Base-by-base conservation (phyloP, 2,113 vertebrate species). In the Acinonyx jubatus region DNA sequence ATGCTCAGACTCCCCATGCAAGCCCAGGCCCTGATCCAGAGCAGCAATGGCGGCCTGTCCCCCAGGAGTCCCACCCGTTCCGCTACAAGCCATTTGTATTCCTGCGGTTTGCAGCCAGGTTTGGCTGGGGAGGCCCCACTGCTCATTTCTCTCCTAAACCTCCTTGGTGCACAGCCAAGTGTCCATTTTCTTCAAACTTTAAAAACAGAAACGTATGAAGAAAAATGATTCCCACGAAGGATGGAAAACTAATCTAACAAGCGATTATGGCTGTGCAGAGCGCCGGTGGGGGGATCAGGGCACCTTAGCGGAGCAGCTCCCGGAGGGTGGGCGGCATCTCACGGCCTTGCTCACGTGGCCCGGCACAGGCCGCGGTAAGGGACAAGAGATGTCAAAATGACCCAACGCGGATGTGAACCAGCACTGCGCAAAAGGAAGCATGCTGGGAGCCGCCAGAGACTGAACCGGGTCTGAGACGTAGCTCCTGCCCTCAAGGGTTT, bases 141-240 rank as follows among this genome's bases (percentile, higher is more conserved):
- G 88, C 98, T 96, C 97, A 69, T 96, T 97, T 96, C 97, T 97
- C 96, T 98, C 81, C 91, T 88, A 95, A 96, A 92, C 41, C 96
- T 96, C 96, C 93, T 96, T 98, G 96, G 86, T 96, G 73, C 25
- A 29, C 71, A 18, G 96, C 93, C 96, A 97, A 97, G 76, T 95
- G 91, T 98, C 93, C 94, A 84, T 97, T 94, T 97, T 69, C 83
- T 57, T 93, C 92, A 83, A 92, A 93, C 93, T 96, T 97, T 89
- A 87, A 96, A 96, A 97, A 94, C 93, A 97, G 93, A 97, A 96
- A 89, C 0, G 12, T 90, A 94, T 7, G 11, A 91, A 97, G 96
- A 96, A 96, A 97, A 97, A 89, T 6, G 73, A 96, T 89, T 96
- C 89, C 86, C 86, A 29, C 2, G 38, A 98, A 97, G 96, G 92